Conservation (phyloP, 2,888 invertebrate species). For the Leucania comma region DNA sequence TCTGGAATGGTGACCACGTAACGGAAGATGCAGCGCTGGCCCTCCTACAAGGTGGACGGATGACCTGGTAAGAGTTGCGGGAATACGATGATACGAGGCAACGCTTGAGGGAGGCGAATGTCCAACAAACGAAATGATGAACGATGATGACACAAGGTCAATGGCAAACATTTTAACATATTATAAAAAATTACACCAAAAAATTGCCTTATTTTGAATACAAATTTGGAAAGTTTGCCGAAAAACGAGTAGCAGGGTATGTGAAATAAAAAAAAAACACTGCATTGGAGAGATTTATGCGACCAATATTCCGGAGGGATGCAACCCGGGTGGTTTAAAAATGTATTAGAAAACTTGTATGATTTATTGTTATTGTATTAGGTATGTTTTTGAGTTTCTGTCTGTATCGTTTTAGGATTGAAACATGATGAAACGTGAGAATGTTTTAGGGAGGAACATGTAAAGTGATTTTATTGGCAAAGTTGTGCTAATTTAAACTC, state of each 20-base stretch:
- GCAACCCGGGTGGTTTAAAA: constrained; percentile 68
- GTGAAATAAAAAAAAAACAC: constrained; percentile 66
- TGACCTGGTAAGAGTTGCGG: no score
- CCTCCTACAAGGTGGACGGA: no score
- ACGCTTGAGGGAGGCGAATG: no score
- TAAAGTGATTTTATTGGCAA: background rate
- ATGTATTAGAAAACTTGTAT: constrained; percentile 76
- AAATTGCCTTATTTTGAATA: constrained; percentile 8
- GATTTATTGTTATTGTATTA: constrained; percentile 69
- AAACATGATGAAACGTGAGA: constrained; percentile 22
- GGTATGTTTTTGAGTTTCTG: constrained; percentile 35
- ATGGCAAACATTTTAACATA: no score
- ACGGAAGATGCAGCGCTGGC: no score
- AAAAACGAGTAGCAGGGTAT: constrained; percentile 43
- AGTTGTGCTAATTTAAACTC: background rate
- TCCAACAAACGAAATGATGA: no score
- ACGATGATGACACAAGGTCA: no score
- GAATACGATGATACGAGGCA: no score
- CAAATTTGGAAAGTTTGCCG: constrained; percentile 30
- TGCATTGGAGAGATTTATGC: constrained; percentile 68
- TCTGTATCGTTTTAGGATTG: constrained; percentile 47
- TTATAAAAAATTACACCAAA: no score
- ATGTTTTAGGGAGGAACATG: background rate
- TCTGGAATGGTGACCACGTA: no score
- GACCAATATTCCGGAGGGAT: constrained; percentile 69